Evolutionary conservation across 1,140 invertebrate genomes (phyloP).

Genomic region (Drosophila sucinea): DNA sequence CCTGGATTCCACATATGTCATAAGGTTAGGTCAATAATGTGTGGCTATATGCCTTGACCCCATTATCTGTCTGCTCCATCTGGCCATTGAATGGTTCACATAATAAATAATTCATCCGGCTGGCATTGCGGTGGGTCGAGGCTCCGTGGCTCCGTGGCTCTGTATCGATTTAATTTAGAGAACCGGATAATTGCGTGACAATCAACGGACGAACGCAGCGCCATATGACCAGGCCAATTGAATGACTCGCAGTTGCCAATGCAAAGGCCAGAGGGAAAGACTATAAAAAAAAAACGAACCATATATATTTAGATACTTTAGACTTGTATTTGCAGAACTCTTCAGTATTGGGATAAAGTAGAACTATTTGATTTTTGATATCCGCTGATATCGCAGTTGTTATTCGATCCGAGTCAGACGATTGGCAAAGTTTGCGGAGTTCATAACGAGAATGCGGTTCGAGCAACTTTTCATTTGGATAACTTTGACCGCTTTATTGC

Average conservation of each 20-base stretch:
- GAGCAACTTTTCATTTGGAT: conserved; percentile 39
- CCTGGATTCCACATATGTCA: conserved; percentile 6
- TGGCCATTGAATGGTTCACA: conserved; percentile 56
- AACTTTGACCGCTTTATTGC: conserved; percentile 31
- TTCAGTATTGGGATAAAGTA: conserved; percentile 36
- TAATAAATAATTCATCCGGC: conserved; percentile 61
- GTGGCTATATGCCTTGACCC: conserved; percentile 40
- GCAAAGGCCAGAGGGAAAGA: conserved; percentile 36
- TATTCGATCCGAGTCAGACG: conserved; percentile 18
- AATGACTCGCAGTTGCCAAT: conserved; percentile 52
- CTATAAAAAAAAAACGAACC: neutral
- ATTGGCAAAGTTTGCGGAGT: conserved; percentile 15
- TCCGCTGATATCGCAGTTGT: conserved; percentile 28
- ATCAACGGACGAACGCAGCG: conserved; percentile 50
- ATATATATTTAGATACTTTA: conserved; percentile 3
- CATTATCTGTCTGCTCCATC: conserved; percentile 43
- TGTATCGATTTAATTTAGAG: conserved; percentile 71
- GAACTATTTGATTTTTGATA: conserved; percentile 30
- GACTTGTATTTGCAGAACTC: conserved; percentile 51
- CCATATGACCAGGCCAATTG: conserved; percentile 48
- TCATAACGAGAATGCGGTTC: conserved; percentile 34
- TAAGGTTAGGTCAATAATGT: conserved; percentile 40
- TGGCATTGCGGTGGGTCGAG: conserved; percentile 25
- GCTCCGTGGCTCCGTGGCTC: conserved; percentile 9
- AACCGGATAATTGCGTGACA: conserved; percentile 73